A percentile compares a stretch with the other conserved stretches of the same genome.
Evolutionary conservation across 1,140 invertebrate species (phyloP).

Genomic region (Delia radicum): DNA sequence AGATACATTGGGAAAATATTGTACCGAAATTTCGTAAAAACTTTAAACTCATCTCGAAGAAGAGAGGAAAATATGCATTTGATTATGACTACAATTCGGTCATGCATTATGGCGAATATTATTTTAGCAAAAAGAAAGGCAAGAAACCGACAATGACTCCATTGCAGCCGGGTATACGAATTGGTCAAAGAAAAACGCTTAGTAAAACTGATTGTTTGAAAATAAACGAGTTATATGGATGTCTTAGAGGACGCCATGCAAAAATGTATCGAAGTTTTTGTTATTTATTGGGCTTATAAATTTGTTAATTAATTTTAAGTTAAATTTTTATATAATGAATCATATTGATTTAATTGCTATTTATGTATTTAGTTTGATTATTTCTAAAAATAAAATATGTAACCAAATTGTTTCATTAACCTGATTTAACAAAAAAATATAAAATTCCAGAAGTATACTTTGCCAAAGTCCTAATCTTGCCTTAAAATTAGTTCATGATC

Average conservation of each 20-base stretch:
- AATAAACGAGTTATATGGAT: slow-evolving; percentile 70
- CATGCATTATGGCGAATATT: slow-evolving; percentile 71
- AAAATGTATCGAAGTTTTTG: slow-evolving; percentile 67
- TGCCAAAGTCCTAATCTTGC: too few relatives aligned
- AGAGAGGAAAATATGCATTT: slow-evolving; percentile 65
- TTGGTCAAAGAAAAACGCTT: slow-evolving; percentile 68
- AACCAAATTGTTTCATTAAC: neutral
- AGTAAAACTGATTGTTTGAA: slow-evolving; percentile 72
- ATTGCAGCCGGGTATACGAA: slow-evolving; percentile 54
- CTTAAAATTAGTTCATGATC: too few relatives aligned
- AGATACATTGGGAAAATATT: slow-evolving; percentile 75
- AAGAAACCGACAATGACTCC: slow-evolving; percentile 61
- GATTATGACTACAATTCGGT: slow-evolving; percentile 74
- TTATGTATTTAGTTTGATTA: neutral
- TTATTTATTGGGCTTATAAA: slow-evolving; percentile 61
- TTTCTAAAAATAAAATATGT: too few relatives aligned
- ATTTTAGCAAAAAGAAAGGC: slow-evolving; percentile 55
- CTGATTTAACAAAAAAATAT: too few relatives aligned
- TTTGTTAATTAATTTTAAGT: neutral
- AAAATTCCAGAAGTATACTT: too few relatives aligned
- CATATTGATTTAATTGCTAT: slow-evolving; percentile 46
- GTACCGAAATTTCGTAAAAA: slow-evolving; percentile 64
- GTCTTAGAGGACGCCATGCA: slow-evolving; percentile 55
- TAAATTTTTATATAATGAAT: slow-evolving; percentile 36
- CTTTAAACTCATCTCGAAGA: slow-evolving; percentile 68